These are phyloP conservation scores for Baccha elongata DNA, from an alignment of 2,888 invertebrate genomes.

Conservation along the genomic window DNA sequence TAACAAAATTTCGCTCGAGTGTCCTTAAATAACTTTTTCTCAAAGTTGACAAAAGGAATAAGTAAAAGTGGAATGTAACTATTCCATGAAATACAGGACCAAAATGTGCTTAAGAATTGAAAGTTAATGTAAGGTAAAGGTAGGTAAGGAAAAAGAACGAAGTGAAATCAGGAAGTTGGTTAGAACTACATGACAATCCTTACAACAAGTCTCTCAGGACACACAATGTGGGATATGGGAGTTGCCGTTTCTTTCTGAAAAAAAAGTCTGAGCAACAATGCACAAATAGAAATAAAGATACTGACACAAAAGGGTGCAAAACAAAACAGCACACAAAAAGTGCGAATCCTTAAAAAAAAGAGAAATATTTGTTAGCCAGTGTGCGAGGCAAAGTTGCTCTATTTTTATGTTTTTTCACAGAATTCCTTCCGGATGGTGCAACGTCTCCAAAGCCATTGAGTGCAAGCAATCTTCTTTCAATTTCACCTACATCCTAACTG, in stretches of 20 bases:
- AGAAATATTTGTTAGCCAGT: conserved; percentile 10
- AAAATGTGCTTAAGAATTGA: conserved; percentile 46
- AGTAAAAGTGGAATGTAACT: too few relatives aligned
- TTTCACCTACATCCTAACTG: conserved; percentile 29
- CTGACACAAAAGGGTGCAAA: conserved; percentile 7
- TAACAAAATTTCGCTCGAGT: conserved; percentile 56
- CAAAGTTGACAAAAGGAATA: background rate
- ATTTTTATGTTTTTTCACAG: conserved; percentile 19
- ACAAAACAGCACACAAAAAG: conserved; percentile 1
- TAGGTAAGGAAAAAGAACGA: conserved; percentile 11
- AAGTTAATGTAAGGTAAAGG: conserved; percentile 7
- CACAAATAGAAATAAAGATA: conserved; percentile 11
- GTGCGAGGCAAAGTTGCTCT: conserved; percentile 33
- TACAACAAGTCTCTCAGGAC: conserved; percentile 39
- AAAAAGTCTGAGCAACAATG: conserved; percentile 39
- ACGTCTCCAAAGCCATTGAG: conserved; percentile 37
- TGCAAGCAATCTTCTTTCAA: conserved; percentile 37
- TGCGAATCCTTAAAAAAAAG: conserved; percentile 32
- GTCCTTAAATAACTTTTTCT: conserved; percentile 44
- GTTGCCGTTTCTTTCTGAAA: background rate
- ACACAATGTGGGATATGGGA: conserved; percentile 13
- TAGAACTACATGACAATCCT: conserved; percentile 40
- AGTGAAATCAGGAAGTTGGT: conserved; percentile 55
- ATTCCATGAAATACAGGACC: conserved; percentile 36
- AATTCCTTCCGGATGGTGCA: conserved; percentile 49